These are phyloP conservation scores for Sciurus vulgaris DNA, from an alignment of 2,797 vertebrate species.

Conservation along the genomic window DNA sequence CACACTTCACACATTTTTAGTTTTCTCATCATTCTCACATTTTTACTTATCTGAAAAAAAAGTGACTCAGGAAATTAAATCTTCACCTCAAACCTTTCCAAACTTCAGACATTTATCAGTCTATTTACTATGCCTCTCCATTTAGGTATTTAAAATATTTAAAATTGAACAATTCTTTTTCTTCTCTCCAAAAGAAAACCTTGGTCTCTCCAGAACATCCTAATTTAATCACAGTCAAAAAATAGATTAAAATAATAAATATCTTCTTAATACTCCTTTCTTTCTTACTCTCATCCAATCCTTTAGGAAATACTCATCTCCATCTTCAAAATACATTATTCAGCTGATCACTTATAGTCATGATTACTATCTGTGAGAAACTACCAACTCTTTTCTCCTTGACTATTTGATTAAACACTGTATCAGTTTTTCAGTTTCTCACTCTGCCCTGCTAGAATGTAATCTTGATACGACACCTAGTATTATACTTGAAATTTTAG, in stretches of 20 bases:
- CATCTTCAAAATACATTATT: not conserved
- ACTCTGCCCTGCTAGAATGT: not conserved
- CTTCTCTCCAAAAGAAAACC: not conserved
- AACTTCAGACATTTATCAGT: not conserved
- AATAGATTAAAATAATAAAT: not conserved
- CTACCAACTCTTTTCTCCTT: not conserved
- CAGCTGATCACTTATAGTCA: not conserved
- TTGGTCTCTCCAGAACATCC: not conserved
- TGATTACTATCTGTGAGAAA: not conserved
- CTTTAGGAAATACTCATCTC: not conserved
- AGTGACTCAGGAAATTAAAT: not conserved
- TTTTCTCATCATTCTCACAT: not conserved
- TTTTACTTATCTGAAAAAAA: not conserved
- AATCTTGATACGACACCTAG: not conserved
- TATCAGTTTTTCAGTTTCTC: not conserved
- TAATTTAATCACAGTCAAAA: not conserved
- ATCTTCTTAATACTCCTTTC: not conserved
- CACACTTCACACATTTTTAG: not conserved
- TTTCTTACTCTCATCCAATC: not conserved
- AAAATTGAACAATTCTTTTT: not conserved
- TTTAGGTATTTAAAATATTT: not conserved
- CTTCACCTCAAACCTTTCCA: not conserved
- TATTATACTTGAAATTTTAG: not conserved
- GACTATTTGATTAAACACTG: not conserved
- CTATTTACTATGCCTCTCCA: not conserved